phyloP scores from a whole-genome alignment of 2,888 invertebrate genomes.

The Morpho achilles region DNA sequence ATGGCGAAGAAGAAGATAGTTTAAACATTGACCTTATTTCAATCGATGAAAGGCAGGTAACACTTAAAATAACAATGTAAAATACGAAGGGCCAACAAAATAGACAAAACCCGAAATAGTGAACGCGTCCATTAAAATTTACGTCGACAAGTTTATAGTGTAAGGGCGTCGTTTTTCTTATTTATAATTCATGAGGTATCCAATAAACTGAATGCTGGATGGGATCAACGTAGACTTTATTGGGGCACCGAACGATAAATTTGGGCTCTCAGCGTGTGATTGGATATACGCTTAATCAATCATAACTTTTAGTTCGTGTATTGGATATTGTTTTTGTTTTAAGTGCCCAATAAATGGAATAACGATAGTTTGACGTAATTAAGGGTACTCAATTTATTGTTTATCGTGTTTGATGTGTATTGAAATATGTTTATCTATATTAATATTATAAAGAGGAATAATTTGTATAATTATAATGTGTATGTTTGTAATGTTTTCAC shows the following conservation, averaged over 20 bases:
- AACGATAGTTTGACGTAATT: slow-evolving; percentile 4
- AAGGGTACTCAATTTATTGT: not conserved
- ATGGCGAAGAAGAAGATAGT: too few relatives aligned
- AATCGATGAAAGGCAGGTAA: too few relatives aligned
- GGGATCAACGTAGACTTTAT: slow-evolving; percentile 1
- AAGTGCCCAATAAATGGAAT: slow-evolving; percentile 8
- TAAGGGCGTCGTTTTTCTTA: slow-evolving; percentile 17
- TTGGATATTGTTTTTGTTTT: slow-evolving; percentile 11
- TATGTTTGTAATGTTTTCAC: too few relatives aligned
- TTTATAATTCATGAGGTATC: slow-evolving; percentile 24
- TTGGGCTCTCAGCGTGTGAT: slow-evolving; percentile 8
- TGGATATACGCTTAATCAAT: slow-evolving; percentile 1
- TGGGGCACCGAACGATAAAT: slow-evolving; percentile 7
- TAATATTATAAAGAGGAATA: too few relatives aligned
- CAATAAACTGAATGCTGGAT: slow-evolving; percentile 16
- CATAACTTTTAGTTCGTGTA: slow-evolving; percentile 6
- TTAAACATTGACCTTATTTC: too few relatives aligned
- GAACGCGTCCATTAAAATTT: not conserved
- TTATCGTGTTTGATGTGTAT: not conserved
- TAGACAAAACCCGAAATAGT: too few relatives aligned
- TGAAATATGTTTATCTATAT: too few relatives aligned
- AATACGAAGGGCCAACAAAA: too few relatives aligned
- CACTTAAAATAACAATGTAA: too few relatives aligned
- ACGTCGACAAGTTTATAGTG: slow-evolving; percentile 13
- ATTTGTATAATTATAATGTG: too few relatives aligned